Percentiles rank a stretch among this genome's conserved stretches.
These are phyloP conservation scores for Xestoiulus laeticollis DNA, from an alignment of 2,888 invertebrate species.

Conservation along the genomic window DNA sequence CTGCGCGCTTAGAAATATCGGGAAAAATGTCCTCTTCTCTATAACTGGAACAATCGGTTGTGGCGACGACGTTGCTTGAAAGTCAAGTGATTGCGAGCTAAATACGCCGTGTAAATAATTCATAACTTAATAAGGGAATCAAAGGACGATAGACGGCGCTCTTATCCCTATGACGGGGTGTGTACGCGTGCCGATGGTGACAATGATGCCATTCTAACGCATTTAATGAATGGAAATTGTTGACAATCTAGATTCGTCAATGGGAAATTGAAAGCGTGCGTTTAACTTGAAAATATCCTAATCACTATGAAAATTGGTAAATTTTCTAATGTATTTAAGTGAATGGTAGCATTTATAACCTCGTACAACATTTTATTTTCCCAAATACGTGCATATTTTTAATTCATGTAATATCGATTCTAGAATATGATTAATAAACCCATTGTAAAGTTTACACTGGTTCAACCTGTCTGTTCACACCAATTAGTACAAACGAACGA, in stretches of 20 bases:
- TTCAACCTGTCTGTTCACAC: no score
- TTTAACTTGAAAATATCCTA: not conserved
- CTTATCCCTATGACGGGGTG: not conserved
- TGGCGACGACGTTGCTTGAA: slow-evolving; percentile 7
- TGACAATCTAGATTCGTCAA: not conserved
- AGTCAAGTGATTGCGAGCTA: slow-evolving; percentile 29
- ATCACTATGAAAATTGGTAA: no score
- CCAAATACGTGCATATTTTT: no score
- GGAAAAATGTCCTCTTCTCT: not conserved
- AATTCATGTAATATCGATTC: no score
- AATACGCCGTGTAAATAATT: slow-evolving; percentile 39
- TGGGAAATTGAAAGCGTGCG: not conserved
- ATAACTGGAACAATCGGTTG: not conserved
- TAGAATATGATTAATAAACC: no score
- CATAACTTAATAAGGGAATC: slow-evolving; percentile 41
- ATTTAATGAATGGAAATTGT: not conserved
- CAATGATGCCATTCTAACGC: not conserved
- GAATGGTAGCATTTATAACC: no score
- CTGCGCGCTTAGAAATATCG: not conserved
- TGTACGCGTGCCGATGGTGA: not conserved
- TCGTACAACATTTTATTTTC: no score
- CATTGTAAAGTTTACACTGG: no score
- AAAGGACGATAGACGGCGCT: not conserved
- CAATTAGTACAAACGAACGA: no score
- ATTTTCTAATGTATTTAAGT: no score